Evolutionary conservation across 2,113 vertebrate genomes (phyloP), one percentile per base, ranked within the genome.

Genomic region (Poeciliopsis occidentalis): DNA sequence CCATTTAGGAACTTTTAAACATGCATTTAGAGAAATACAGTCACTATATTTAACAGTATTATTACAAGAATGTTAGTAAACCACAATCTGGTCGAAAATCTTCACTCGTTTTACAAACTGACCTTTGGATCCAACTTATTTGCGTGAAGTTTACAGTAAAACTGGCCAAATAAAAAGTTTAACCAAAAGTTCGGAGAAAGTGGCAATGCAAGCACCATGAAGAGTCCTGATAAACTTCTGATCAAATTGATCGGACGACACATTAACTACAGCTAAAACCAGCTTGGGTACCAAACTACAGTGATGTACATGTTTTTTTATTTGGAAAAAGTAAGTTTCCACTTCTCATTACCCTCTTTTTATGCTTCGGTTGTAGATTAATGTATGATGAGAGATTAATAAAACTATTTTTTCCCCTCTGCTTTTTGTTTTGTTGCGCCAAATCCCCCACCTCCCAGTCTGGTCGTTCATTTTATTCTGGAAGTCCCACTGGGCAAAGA

Each of bases 1-100:
- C 77, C 83, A 57, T 88, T 89, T 75, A 88, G 75, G 67, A 64
- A 31, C 64, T 61, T 44, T 82, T 79, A 88, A 75, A 85, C 66
- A 73, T 68, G 68, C n/a, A 65, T 73, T 69, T 32, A 12, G 3
- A 81, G 84, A 69, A 71, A 57, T 79, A 54, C 31, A 12, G 64
- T 64, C 75, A 76, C 75, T 76, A 83, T 26, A 63, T 7, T 62
- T 44, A 74, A 37, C 27, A 64, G 39, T 13, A 41, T 41, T 41
- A 15, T 4, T 15, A 41, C 39, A 15, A 15, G 12, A 12, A 15
- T 41, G 15, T 19, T 3, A 47, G 17, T 47, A 57, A 57, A 10
- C 10, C 24, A n/a, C 24, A 57, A 57, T 57, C 51, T 57, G 17
- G 51, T 57, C 22, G n/a, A 57, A 57, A n/a, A 57, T 57, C 8